A percentile compares a stretch with the other conserved stretches of the same genome.
Conservation (phyloP, 2,113 vertebrate species). For the Gavialis gangeticus region DNA sequence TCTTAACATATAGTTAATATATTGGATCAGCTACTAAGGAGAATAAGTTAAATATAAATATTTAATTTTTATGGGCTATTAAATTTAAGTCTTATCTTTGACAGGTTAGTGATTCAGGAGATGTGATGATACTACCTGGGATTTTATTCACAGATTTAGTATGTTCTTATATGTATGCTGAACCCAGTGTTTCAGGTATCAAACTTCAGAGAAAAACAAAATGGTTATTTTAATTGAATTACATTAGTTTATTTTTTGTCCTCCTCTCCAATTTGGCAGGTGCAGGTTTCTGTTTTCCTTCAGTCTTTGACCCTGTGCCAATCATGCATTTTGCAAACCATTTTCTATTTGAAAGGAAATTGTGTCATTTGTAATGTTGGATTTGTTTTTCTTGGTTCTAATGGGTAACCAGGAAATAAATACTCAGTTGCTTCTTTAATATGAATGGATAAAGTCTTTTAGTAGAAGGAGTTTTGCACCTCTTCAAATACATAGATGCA, state of each 20-base stretch:
- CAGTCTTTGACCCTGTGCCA: not conserved
- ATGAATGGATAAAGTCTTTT: not conserved
- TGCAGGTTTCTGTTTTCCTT: not conserved
- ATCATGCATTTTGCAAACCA: not conserved
- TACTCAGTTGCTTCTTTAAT: accelerated
- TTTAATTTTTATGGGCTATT: not conserved
- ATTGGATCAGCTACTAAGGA: not conserved
- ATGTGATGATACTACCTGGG: accelerated
- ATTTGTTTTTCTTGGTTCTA: no score
- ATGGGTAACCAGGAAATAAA: not conserved
- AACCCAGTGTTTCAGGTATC: not conserved
- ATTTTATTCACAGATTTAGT: not conserved
- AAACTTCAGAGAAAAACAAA: not conserved
- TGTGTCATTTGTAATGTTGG: accelerated
- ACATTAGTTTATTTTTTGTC: not conserved
- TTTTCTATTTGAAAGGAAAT: not conserved
- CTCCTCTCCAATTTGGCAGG: accelerated
- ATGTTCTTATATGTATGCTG: not conserved
- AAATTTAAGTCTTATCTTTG: not conserved
- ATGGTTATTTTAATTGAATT: not conserved
- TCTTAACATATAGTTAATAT: not conserved
- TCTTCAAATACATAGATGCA: not conserved
- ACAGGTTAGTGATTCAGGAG: not conserved
- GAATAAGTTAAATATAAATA: not conserved
- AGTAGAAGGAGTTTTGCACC: not conserved